Evolutionary conservation across 2,113 vertebrate genomes (phyloP), one percentile per base, ranked within the genome.

Genomic region (Gallinago paraguaiae): DNA sequence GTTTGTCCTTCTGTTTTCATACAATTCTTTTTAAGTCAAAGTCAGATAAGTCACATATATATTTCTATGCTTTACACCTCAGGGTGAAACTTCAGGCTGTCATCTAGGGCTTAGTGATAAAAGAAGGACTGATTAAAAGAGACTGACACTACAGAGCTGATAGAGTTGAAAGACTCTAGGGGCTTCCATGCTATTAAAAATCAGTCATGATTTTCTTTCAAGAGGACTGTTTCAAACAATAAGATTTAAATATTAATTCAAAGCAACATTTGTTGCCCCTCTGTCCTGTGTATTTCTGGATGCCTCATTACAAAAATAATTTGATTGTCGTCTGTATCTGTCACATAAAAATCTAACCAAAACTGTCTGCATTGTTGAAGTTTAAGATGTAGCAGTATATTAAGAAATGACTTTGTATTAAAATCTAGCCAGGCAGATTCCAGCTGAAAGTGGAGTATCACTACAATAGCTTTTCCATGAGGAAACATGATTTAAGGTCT

Each of bases 201-300:
- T 78, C 92, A 86, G 60, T 45, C 82, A 56, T 82, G 37, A 90
- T 93, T 96, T 95, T 61, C 72, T 92, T 97, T 95, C 90, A 96
- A 81, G 92, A 94, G 61, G 57, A 77, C 57, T 91, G 39, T 93
- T 94, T 94, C 88, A 92, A 95, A 94, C 90, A 97, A 92, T 81
- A 51, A 92, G 80, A 92, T 94, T 86, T 92, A 96, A 96, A 96
- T 94, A 95, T 94, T 93, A 93, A 93, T 97, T 90, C 92, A 92
- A 97, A 92, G 12, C 68, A 96, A 88, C 88, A 86, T 92, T 97
- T 93, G 79, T 88, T 96, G 64, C 18, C 57, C 24, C 61, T 75
- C 76, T 90, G 39, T 57, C 78, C 64, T 84, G 39, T 90, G 56
- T 92, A 88, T 92, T 93, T 96, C 60, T 92, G 72, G 68, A 78